Percentiles rank a stretch among this genome's conserved stretches.
Conservation (phyloP, 2,888 invertebrate genomes). For the Nomada ferruginata region DNA sequence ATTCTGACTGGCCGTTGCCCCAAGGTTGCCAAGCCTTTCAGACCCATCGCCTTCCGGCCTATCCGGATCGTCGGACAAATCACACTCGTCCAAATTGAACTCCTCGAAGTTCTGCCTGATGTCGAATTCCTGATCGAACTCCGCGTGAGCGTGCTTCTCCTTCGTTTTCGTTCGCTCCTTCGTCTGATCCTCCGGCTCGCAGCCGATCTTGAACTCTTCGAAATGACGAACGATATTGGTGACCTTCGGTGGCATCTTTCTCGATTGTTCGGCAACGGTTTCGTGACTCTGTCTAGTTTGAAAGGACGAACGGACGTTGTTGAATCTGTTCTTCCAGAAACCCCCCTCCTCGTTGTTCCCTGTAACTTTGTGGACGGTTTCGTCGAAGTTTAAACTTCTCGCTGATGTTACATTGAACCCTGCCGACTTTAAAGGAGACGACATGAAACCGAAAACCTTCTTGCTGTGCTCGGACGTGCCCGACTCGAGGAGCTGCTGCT, state of each 20-base stretch:
- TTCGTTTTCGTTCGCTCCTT: conserved; percentile 68
- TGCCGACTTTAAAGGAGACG: conserved; percentile 63
- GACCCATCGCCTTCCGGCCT: conserved; percentile 81
- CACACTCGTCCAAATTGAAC: conserved; percentile 91
- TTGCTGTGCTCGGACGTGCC: conserved; percentile 63
- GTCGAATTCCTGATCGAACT: conserved; percentile 86
- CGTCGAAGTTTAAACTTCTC: conserved; percentile 77
- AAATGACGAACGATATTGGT: conserved; percentile 82
- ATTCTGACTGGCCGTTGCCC: conserved; percentile 83
- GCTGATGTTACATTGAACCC: conserved; percentile 58
- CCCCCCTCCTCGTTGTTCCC: conserved; percentile 59
- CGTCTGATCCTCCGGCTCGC: conserved; percentile 65
- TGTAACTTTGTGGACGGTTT: conserved; percentile 60
- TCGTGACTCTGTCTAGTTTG: conserved; percentile 67
- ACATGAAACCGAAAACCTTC: conserved; percentile 64
- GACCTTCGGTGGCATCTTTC: conserved; percentile 73
- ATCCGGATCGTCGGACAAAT: conserved; percentile 84
- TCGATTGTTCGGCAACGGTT: conserved; percentile 43
- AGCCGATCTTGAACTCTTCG: conserved; percentile 83
- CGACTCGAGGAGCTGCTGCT: conserved; percentile 63
- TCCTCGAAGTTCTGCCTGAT: conserved; percentile 92
- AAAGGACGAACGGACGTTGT: conserved; percentile 76
- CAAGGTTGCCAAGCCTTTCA: conserved; percentile 75
- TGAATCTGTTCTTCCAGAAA: conserved; percentile 76
- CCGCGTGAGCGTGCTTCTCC: conserved; percentile 68